Evolutionary conservation across 2,797 vertebrate genomes (phyloP), one percentile per base, ranked within the genome.

Genomic region (Anolis apletophallus): DNA sequence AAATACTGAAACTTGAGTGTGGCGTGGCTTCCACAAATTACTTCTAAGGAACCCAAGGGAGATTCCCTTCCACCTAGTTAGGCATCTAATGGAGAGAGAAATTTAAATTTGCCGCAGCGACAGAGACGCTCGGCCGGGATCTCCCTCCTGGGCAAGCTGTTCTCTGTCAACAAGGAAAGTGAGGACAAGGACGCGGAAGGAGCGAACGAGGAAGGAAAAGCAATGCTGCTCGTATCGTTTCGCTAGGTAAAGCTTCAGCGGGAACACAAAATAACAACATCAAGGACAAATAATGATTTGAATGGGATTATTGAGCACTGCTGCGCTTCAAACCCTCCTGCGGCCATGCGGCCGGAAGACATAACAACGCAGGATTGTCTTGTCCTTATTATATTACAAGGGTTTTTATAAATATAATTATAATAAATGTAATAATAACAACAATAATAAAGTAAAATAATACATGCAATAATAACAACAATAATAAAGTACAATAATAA

Each of bases 301-400:
- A 91, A 55, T 87, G 91, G 89, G 80, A 81, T 86, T 89, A 91
- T 91, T 79, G 57, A 86, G 71, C 69, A 74, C 36, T 40, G 34
- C 10, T n/a, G 82, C 89, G 89, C 85, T 64, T 61, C 75, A 68
- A 83, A 84, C 81, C 84, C 19, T 9, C 34, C 52, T 36, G 14
- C 1, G 17, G 34, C 54, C 21, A 7, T n/a, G 34, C 12, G 1
- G 21, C 23, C 34, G 26, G 3, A 16, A 54, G 8, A 69, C 80
- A 6, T 8, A n/a, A n/a, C n/a, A 86, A 69, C 11, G 83, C 11
- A 83, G n/a, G 12, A 4, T 17, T 40, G 13, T 19, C 19, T 64
- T 21, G 73, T 14, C 3, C 40, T n/a, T n/a, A n/a, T 46, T 46
- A 3, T 46, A 46, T 46, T 46, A 46, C 6, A 6, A 46, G 40